Percentiles rank a stretch among this genome's conserved stretches.
These are phyloP conservation scores for Macrosiphum euphorbiae DNA, from an alignment of 2,888 invertebrate species.

Conservation along the genomic window DNA sequence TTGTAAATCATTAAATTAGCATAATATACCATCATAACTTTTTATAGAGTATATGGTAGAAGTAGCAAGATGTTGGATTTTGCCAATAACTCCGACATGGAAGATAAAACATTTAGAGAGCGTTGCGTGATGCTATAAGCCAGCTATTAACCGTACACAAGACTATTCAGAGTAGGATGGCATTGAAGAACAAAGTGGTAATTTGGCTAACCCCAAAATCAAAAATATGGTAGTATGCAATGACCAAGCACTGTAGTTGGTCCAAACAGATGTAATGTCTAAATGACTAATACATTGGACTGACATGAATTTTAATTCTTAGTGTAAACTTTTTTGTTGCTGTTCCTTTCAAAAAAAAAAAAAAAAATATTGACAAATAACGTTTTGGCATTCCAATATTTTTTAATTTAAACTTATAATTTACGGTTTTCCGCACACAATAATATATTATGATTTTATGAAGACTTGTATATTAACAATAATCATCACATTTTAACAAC, in stretches of 20 bases:
- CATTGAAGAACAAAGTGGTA: conserved; percentile 58
- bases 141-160: conserved; percentile 72
- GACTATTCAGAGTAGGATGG: conserved; percentile 68
- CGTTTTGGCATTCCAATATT: conserved; percentile 55
- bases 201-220: conserved; percentile 64
- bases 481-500: neutral
- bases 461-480: neutral
- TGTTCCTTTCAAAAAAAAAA: conserved; percentile 36
- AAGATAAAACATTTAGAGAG: conserved; percentile 89
- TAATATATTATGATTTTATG: neutral
- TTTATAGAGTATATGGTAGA: conserved; percentile 65
- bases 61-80: conserved; percentile 87
- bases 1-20: neutral
- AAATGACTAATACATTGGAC: conserved; percentile 16
- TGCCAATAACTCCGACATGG: conserved; percentile 80
- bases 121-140: conserved; percentile 83
- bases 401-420: neutral
- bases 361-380: neutral
- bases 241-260: conserved; percentile 65
- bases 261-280: conserved; percentile 55
- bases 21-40: neutral
- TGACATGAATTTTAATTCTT: neutral
- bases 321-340: neutral
- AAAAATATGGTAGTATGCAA: conserved; percentile 69
- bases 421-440: neutral